A percentile compares a stretch with the other conserved stretches of the same genome.
phyloP scores from a whole-genome alignment of 1,140 invertebrate species.

The Ericerus pela region DNA sequence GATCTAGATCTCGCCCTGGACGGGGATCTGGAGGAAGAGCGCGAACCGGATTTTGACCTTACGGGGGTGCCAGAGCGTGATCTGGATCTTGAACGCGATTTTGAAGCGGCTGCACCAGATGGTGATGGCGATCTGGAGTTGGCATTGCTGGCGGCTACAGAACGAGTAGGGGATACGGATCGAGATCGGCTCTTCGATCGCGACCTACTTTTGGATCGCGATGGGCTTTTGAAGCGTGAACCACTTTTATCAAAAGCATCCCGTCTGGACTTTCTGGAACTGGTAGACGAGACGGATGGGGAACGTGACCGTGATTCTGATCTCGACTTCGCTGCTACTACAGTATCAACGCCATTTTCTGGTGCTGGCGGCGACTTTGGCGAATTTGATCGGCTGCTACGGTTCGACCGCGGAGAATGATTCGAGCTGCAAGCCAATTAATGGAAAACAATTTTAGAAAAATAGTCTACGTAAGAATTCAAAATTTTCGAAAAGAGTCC shows the following conservation, averaged over 20 bases:
- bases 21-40: conserved; percentile 13
- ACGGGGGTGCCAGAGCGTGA: conserved; percentile 16
- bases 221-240: conserved; percentile 1
- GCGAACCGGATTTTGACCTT: conserved; percentile 17
- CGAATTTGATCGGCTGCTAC: neutral
- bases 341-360: neutral
- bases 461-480: too few relatives aligned
- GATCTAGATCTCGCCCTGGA: conserved; percentile 17
- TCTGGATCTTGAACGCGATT: conserved; percentile 19
- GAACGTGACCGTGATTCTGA: neutral
- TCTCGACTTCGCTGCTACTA: neutral
- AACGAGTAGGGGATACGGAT: too few relatives aligned
- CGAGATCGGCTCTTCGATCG: too few relatives aligned
- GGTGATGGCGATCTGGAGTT: too few relatives aligned
- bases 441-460: too few relatives aligned
- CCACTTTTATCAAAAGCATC: neutral
- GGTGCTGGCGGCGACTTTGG: conserved; percentile 1
- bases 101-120: conserved; percentile 13
- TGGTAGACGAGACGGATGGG: neutral
- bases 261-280: neutral
- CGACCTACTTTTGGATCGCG: conserved; percentile 17
- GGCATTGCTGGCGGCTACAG: too few relatives aligned
- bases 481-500: too few relatives aligned
- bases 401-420: neutral
- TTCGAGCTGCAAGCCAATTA: too few relatives aligned